Base-by-base conservation (phyloP, 2,888 invertebrate species). In the Alcis repandata region DNA sequence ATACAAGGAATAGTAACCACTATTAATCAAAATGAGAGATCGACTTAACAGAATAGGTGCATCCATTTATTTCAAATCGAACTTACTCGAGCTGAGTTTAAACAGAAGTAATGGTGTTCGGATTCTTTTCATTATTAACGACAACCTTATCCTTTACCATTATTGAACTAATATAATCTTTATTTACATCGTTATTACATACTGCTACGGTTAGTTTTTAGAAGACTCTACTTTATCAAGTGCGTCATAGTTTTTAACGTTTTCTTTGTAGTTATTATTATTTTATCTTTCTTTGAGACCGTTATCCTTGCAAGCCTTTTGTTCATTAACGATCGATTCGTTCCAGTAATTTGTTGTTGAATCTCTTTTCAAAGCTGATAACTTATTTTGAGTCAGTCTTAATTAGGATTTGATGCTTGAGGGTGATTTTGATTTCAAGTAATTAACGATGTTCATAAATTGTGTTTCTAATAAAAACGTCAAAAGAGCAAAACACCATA, bases 21-120 rank as follows among this genome's bases (percentile, higher is more conserved):
- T 79, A 91, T 91, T 89, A 90, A 90, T 91, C 91, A 91, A 86
- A 86, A 89, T 88, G 88, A 88, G 76, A 85, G 84, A 91, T 90
- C 80, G 88, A 76, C 83, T 79, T 73, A 79, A 84, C 84, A 82
- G 78, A 85, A 87, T 89, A 86, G 89, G 87, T 89, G 88, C 88
- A 85, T 90, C 84, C 89, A 86, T 87, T 84, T 86, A 82, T 87
- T 84, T 76, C 77, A 74, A 81, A 85, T 87, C 83, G 83, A 79
- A 75, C 72, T 71, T 65, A 74, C 70, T 76, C 80, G 80, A 80
- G 80, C 80, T 67, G 54, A 66, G 66, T 69, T 69, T 70, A 69
- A 74, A 71, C 74, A 73, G 72, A 70, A 75, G 74, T 70, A 82
- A 86, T 81, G 81, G 72, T 83, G 78, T 78, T 76, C 73, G 82